Evolutionary conservation across 1,140 invertebrate genomes (phyloP), one percentile per base, ranked within the genome.

Genomic region (Orchesella cincta): DNA sequence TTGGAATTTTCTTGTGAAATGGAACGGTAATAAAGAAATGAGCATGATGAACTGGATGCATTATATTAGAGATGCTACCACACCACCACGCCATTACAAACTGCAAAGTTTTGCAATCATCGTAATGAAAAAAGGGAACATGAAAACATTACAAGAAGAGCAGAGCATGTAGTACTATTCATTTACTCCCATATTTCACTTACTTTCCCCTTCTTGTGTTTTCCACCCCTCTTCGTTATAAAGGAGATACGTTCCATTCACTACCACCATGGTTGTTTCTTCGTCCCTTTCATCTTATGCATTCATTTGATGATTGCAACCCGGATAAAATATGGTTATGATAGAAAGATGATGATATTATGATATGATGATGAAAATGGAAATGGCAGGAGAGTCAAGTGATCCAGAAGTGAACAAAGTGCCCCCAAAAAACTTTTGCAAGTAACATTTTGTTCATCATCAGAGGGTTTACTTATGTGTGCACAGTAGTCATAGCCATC

Each of bases 81-180:
- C n/a, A n/a, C n/a, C n/a, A n/a, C n/a, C n/a, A n/a, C n/a, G n/a
- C n/a, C n/a, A n/a, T n/a, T n/a, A n/a, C n/a, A n/a, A n/a, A 46
- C 62, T 5, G 31, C 62, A 67, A 67, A 67, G 3, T 67, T 67
- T 67, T 67, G 62, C 29, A 67, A 67, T 67, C 62, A 67, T 67
- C 62, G 62, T 67, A 67, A 67, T 67, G 62, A 67, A 67, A 67
- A 67, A 67, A n/a, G 31, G 28, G 31, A 33, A 46, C 3, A 57
- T 57, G 26, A 5, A 57, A 57, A 57, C 62, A 14, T 67, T 33
- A 5, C 31, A 31, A 2, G 62, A 31, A 29, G 29, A 2, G 33
- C 31, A 2, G 29, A 1, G 5, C 31, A 33, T 31, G 23, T 31
- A 57, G 39, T 57, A n/a, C 52, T 23, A 23, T 57, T 57, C 52